Percentiles rank a stretch among this genome's conserved stretches.
phyloP scores from a whole-genome alignment of 1,140 invertebrate species.

The Macrotrachela quadricornifera region DNA sequence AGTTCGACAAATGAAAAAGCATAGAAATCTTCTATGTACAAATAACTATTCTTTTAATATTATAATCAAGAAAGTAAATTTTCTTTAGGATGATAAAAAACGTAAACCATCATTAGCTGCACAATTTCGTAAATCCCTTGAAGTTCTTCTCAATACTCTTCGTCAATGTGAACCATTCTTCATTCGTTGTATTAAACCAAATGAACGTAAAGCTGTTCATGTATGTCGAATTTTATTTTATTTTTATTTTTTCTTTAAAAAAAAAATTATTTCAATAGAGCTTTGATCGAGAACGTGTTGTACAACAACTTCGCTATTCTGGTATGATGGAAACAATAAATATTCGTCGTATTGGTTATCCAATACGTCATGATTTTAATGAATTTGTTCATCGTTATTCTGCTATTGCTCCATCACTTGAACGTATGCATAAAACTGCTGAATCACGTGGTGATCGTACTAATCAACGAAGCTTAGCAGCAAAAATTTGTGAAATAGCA shows the following conservation, averaged over 20 bases:
- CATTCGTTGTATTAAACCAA: slow-evolving; percentile 92
- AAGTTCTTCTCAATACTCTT: slow-evolving; percentile 72
- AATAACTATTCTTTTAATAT: slow-evolving; percentile 43
- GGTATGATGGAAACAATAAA: slow-evolving; percentile 99
- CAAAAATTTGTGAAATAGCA: slow-evolving; percentile 57
- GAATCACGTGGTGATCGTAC: too few relatives aligned
- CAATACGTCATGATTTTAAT: slow-evolving; percentile 88
- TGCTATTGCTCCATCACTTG: too few relatives aligned
- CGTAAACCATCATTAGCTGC: slow-evolving; percentile 80
- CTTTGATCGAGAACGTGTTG: slow-evolving; percentile 19
- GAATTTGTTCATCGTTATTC: slow-evolving; percentile 42
- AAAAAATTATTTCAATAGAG: background rate
- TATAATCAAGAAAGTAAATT: slow-evolving; percentile 66
- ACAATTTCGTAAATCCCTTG: slow-evolving; percentile 87
- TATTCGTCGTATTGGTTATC: slow-evolving; percentile 84
- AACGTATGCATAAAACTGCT: too few relatives aligned
- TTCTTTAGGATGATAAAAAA: slow-evolving; percentile 42
- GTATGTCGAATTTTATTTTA: background rate
- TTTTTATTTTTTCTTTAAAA: background rate
- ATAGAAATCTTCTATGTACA: too few relatives aligned
- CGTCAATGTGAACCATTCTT: slow-evolving; percentile 89
- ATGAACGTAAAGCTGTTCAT: slow-evolving; percentile 51
- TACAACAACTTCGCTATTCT: slow-evolving; percentile 82
- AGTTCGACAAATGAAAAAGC: too few relatives aligned
- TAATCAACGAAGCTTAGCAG: too few relatives aligned